Base-by-base conservation (phyloP, 2,888 invertebrate genomes). In the Netelia fuscicornis region DNA sequence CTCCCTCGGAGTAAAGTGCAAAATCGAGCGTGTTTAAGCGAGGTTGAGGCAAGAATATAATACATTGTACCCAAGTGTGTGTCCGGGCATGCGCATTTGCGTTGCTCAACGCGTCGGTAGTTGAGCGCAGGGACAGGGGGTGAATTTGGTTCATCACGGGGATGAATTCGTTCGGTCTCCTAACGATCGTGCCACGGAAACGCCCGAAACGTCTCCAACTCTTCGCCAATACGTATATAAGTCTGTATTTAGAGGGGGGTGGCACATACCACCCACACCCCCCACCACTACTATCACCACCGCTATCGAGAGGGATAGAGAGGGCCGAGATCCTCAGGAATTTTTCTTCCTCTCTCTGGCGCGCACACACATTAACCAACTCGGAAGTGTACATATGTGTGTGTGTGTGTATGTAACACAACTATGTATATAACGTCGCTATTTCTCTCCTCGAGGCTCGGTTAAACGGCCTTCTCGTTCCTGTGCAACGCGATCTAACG, bases 171-270 rank as follows among this genome's bases (percentile, higher is more conserved):
- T 81, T 80, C 87, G 84, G 56, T 85, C 85, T 80, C 84, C 86
- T 91, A 91, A 91, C 91, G 91, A 91, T 91, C 91, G 91, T 86
- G 86, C 87, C 84, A 88, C 91, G 91, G 91, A 91, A 90, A 90
- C 90, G 87, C 89, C 91, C 91, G 91, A 91, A 83, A 85, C 60
- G 78, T 70, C 30, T 25, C 13, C 30, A 64, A 64, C 37, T n/a
- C 25, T 13, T 25, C 30, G 62, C 10, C 13, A 23, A 60, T 64
- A 30, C 62, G 52, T 70, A 37, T 56, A 60, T 62, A 64, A 62
- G 70, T 79, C 70, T 13, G 70, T 79, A 54, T 70, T 79, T 71
- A 62, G 70, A 11, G 54, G 17, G 10, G 37, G 37, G 37, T 25
- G 30, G 8, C 42, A n/a, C 37, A 65, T 9, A 65, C 54, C 30